Evolutionary conservation across 2,888 invertebrate species (phyloP).

Genomic region (Cantharis flavilabris): DNA sequence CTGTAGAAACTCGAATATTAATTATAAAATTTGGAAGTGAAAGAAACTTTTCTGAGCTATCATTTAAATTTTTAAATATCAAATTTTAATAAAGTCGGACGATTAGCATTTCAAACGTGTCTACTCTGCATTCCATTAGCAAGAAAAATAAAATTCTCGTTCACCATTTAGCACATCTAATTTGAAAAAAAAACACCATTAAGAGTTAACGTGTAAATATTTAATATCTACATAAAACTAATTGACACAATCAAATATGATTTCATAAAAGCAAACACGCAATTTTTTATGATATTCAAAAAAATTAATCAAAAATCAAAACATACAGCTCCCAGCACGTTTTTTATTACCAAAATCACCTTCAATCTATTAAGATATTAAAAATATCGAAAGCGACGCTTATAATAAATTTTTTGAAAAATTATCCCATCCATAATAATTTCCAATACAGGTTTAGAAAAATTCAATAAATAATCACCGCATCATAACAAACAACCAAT

Average conservation of each 20-base stretch:
- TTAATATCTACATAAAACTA: background rate
- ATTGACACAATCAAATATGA: background rate
- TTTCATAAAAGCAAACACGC: background rate
- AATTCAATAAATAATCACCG: constrained; percentile 23
- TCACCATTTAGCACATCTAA: background rate
- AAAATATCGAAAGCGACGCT: background rate
- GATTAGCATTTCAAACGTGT: background rate
- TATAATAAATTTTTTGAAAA: background rate
- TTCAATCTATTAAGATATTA: background rate
- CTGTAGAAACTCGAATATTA: background rate
- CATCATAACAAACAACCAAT: constrained; percentile 14
- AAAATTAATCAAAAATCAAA: constrained; percentile 3
- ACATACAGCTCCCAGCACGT: background rate
- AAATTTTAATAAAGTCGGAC: background rate
- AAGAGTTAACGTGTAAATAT: background rate
- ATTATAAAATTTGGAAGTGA: background rate
- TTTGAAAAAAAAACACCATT: background rate
- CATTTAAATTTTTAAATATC: background rate
- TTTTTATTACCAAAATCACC: constrained; percentile 1
- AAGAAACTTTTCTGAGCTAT: background rate
- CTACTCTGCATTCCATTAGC: background rate
- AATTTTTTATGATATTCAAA: background rate
- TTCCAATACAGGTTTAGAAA: background rate
- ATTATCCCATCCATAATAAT: background rate
- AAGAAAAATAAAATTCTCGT: background rate